Conservation (phyloP, 2,797 vertebrate species). For the Rhabdophis nuchalis region DNA sequence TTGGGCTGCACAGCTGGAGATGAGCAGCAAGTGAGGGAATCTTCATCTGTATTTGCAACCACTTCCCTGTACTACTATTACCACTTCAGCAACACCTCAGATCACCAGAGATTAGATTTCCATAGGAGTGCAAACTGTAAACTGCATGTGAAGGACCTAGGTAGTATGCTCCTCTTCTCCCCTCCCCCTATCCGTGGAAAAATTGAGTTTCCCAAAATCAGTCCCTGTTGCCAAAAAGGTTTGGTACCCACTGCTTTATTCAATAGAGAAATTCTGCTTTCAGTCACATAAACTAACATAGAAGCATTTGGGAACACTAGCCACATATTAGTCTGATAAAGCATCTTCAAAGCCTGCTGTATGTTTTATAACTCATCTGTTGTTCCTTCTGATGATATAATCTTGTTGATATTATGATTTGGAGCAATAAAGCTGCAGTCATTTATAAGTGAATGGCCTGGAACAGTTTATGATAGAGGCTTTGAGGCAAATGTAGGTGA, state of each 20-base stretch:
- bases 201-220: neutral
- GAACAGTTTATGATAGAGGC: neutral
- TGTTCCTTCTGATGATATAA: neutral
- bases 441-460: neutral
- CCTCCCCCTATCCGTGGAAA: accelerated
- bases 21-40: neutral
- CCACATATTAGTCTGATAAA: neutral
- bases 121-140: too few relatives aligned
- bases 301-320: neutral
- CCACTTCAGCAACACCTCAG: neutral
- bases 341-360: neutral
- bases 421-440: neutral
- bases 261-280: neutral
- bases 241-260: neutral
- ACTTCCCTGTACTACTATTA: neutral
- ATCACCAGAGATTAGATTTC: neutral
- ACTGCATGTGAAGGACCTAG: neutral
- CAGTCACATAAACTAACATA: neutral
- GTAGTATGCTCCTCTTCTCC: neutral
- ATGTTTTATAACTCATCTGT: neutral
- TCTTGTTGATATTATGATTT: neutral
- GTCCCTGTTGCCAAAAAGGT: neutral
- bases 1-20: neutral
- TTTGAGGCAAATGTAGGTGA: neutral
- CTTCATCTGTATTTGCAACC: neutral